Base-by-base conservation (phyloP, 2,797 vertebrate genomes). In the Tachyglossus aculeatus region DNA sequence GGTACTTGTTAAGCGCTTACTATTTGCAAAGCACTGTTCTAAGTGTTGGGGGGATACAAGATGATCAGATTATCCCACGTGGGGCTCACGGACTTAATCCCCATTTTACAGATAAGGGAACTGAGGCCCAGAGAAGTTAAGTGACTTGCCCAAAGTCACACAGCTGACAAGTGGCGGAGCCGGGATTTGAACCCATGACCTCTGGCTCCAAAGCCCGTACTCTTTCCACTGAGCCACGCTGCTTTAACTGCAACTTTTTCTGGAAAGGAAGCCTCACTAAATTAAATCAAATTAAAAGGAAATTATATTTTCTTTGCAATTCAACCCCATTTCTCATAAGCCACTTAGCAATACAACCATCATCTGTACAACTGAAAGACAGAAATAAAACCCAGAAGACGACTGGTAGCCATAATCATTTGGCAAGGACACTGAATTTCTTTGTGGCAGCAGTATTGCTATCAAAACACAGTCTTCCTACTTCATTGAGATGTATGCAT, bases 271-370 rank as follows among this genome's bases (percentile, higher is more conserved):
- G 29, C 4, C 44, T 62, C 78, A 66, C 19, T 45, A 72, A 82
- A 82, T 67, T 38, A 83, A 83, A 82, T 41, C 44, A 81, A 88
- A 84, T 58, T 75, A 83, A 85, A 83, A 72, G 16, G 67, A 84
- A 82, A 68, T 66, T 60, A 61, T 24, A 19, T 18, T 54, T 45
- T 82, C 48, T 21, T 52, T 57, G 29, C 41, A 45, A 31, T 66
- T 71, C 38, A 44, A 55, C 33, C 74, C 43, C 44, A 22, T 63
- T 81, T 80, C 64, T 86, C 73, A 83, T 56, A 80, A 82, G 78
- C 22, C 52, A 48, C 76, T 82, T 73, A 62, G 2, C 18, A 83
- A 54, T 38, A 31, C 32, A 64, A 52, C 38, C 24, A 24, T 59
- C 71, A 39, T 48, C 76, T 21, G 18, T 59, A 54, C 45, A 73